Conservation (phyloP, 1,140 invertebrate genomes). For the Globodera rostochiensis region DNA sequence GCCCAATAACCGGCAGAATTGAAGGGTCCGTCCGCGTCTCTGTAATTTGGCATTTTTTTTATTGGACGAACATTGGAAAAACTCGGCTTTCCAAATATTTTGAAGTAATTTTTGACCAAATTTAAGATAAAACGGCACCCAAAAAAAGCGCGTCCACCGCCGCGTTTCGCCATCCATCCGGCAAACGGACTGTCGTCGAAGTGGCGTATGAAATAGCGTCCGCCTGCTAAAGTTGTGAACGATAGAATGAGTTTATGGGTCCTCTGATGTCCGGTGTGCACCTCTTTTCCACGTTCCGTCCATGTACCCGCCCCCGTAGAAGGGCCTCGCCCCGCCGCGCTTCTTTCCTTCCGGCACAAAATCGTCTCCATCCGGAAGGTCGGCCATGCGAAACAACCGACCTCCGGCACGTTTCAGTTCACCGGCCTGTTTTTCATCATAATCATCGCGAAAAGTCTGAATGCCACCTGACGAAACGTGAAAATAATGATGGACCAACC, state of each 20-base stretch:
- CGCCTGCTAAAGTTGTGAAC: background rate
- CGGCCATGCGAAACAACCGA: background rate
- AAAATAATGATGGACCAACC: background rate
- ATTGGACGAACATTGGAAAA: too few species aligned
- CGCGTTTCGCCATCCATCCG: conserved; percentile 22
- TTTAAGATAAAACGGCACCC: background rate
- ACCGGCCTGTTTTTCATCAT: background rate
- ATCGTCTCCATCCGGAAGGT: conserved; percentile 2
- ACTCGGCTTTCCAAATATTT: too few species aligned
- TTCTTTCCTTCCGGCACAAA: conserved; percentile 14
- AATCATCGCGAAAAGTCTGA: background rate
- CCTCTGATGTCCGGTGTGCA: background rate
- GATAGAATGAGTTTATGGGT: background rate
- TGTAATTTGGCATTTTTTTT: background rate
- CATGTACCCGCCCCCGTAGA: conserved; percentile 9
- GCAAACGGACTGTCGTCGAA: conserved; percentile 4
- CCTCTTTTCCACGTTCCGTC: conserved; percentile 25
- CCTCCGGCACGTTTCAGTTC: conserved; percentile 19
- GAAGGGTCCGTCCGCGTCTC: background rate
- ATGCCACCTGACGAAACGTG: background rate
- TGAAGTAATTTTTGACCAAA: background rate
- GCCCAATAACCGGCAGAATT: conserved; percentile 23
- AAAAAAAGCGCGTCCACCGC: conserved; percentile 25
- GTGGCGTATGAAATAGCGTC: conserved; percentile 14
- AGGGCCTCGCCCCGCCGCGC: conserved; percentile 22